phyloP scores from a whole-genome alignment of 2,797 vertebrate genomes.

The Ctenopoma kingsleyae region DNA sequence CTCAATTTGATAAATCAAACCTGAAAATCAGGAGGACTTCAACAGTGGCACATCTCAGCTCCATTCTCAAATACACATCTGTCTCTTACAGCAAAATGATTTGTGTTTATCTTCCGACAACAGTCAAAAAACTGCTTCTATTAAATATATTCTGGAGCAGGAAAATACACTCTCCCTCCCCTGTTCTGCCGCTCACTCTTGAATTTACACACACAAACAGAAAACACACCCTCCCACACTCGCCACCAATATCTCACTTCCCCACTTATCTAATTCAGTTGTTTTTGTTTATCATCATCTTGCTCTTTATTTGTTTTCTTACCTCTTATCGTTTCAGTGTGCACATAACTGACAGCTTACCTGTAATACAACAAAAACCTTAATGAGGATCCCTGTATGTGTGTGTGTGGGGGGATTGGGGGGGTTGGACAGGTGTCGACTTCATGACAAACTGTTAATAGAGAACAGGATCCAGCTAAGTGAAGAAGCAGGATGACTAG shows the following conservation, averaged over 20 bases:
- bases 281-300: constrained; percentile 19
- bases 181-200: constrained; percentile 18
- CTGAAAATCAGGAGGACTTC: constrained; percentile 20
- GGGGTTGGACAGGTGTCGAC: constrained; percentile 19
- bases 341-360: neutral
- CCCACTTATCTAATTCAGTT: constrained; percentile 22
- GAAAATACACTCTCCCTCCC: neutral
- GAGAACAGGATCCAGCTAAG: constrained; percentile 15
- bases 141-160: constrained; percentile 20
- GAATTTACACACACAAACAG: neutral
- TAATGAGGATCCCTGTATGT: neutral
- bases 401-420: neutral
- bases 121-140: constrained; percentile 2
- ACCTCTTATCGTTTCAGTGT: neutral
- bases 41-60: constrained; percentile 28
- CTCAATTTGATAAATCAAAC: constrained; percentile 54
- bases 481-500: neutral
- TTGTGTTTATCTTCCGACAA: constrained; percentile 9
- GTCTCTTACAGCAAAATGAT: neutral
- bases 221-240: constrained; percentile 46
- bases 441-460: constrained; percentile 32
- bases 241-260: constrained; percentile 36
- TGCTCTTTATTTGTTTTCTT: constrained; percentile 11
- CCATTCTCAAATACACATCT: constrained; percentile 22
- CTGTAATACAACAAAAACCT: neutral